Evolutionary conservation across 1,140 invertebrate species (phyloP), one percentile per base, ranked within the genome.

Genomic region (Zaprionus davidi): DNA sequence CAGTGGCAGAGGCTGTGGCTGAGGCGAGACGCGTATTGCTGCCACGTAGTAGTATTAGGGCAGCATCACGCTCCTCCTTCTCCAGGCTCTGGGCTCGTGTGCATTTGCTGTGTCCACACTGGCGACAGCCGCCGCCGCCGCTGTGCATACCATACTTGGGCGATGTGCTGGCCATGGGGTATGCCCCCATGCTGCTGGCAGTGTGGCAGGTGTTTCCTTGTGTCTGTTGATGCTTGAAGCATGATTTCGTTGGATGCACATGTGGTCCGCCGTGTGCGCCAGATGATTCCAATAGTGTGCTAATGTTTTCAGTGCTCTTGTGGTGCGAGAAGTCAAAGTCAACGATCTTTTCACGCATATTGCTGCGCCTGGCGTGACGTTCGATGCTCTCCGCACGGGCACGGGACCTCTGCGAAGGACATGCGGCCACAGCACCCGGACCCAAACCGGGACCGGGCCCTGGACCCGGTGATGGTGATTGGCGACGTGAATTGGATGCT

Each of bases 281-380:
- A 17, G 46, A 56, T 56, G 72, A 53, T 56, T 84, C 85, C 41
- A 82, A 26, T 53, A 81, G 57, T 36, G 59, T 77, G 71, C 79
- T 82, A 28, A 93, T 86, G 44, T 91, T 93, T 57, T 93, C 92
- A 26, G 76, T 81, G 65, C 92, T 92, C 72, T 92, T 92, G 57
- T 92, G 91, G 68, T 92, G 91, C 46, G 90, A 92, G 70, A 93
- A 93, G 69, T 93, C 92, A 71, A 93, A 93, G n/a, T 93, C 92
- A 15, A 93, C 92, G 26, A 92, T 88, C 56, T 92, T 92, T 46
- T 92, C 92, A 12, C 87, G 82, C 66, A 91, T 77, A 62, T 90
- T 81, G 12, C 86, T 78, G 38, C 90, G 79, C 38, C 82, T 78
- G 28, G 71, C 77, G 28, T 91, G 91, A 5, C 91, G 91, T 9